These are phyloP conservation scores for Nezara viridula DNA, from an alignment of 2,888 invertebrate species.

Conservation along the genomic window DNA sequence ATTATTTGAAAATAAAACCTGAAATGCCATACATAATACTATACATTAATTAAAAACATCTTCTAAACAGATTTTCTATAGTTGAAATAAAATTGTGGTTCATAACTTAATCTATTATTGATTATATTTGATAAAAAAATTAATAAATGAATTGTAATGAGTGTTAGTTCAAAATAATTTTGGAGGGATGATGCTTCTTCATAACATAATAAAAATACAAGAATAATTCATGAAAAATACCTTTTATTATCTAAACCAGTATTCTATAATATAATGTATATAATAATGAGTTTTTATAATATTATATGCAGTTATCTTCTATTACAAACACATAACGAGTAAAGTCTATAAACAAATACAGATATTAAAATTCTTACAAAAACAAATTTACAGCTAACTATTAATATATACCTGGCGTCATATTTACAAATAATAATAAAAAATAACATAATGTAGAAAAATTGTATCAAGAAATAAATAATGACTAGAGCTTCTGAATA, in stretches of 20 bases:
- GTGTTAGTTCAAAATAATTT: too few species aligned
- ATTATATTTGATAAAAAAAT: too few species aligned
- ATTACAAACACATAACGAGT: conserved; percentile 8
- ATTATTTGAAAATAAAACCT: too few species aligned
- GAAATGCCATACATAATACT: too few species aligned
- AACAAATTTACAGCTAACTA: conserved; percentile 16
- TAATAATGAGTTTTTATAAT: not conserved
- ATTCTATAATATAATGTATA: not conserved
- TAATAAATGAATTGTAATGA: too few species aligned
- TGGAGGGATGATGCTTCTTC: too few species aligned
- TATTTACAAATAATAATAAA: not conserved
- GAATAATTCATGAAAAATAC: not conserved
- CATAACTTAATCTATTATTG: too few species aligned
- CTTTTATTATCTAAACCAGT: not conserved
- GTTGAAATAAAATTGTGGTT: too few species aligned
- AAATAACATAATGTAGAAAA: not conserved
- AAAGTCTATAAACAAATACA: not conserved
- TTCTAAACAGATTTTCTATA: too few species aligned
- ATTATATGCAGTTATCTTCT: not conserved
- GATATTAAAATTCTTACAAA: conserved; percentile 1
- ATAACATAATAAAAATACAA: too few species aligned
- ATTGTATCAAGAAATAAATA: not conserved
- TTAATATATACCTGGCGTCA: not conserved
- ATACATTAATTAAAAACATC: too few species aligned
- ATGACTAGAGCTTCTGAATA: conserved; percentile 1